phyloP scores from a whole-genome alignment of 2,797 vertebrate genomes.

The Salarias fasciatus region DNA sequence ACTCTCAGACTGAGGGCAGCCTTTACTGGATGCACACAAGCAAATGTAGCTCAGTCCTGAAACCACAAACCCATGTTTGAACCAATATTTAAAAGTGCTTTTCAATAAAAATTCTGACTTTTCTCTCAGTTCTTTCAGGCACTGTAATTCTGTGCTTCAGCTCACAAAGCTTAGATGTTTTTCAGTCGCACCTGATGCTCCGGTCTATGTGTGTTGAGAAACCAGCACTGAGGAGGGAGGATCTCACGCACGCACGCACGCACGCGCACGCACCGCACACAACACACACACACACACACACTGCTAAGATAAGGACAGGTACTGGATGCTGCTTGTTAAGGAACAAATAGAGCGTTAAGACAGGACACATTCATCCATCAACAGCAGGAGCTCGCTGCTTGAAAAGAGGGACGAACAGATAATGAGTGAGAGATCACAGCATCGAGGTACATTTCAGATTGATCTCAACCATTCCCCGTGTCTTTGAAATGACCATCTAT shows the following conservation, averaged over 20 bases:
- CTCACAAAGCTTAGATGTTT: conserved; percentile 1
- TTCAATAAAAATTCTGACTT: conserved; percentile 20
- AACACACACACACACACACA: conserved; percentile 13
- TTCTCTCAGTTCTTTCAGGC: conserved; percentile 25
- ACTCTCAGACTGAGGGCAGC: too few relatives aligned
- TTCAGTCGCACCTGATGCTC: conserved; percentile 51
- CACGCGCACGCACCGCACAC: too few relatives aligned
- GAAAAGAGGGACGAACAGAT: too few relatives aligned
- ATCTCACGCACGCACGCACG: too few relatives aligned
- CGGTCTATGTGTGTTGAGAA: conserved; percentile 19
- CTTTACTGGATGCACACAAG: too few relatives aligned
- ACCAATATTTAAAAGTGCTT: too few relatives aligned
- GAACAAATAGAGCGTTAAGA: not conserved
- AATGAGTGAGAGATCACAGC: not conserved
- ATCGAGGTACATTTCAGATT: conserved; percentile 6
- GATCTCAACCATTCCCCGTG: not conserved
- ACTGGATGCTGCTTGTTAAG: too few relatives aligned
- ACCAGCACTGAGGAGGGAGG: conserved; percentile 15
- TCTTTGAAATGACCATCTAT: not conserved
- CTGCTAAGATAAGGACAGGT: too few relatives aligned
- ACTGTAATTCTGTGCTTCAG: conserved; percentile 18
- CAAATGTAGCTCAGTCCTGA: too few relatives aligned
- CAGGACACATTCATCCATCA: conserved; percentile 10
- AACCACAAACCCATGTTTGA: too few relatives aligned
- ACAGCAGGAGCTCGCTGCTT: too few relatives aligned